Base-by-base conservation (phyloP, 2,888 invertebrate genomes). In the Capitulum mitella region DNA sequence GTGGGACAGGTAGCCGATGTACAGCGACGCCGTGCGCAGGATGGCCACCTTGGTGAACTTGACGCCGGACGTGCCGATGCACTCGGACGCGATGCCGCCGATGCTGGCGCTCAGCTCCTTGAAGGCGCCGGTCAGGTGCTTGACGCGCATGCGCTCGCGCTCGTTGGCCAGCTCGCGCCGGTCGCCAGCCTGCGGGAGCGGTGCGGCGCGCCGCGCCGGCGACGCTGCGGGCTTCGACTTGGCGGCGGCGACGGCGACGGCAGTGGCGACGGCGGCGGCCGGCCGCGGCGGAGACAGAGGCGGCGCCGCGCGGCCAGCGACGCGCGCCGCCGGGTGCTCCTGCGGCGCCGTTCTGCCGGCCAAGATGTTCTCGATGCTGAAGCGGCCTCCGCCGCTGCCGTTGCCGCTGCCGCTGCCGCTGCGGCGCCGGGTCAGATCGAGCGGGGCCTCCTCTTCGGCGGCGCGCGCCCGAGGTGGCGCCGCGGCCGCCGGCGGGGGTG, bases 41-140 rank as follows among this genome's bases (percentile, higher is more conserved):
- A 76, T 32, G 14, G 76, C 76, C 19, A 76, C 76, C 46, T 76
- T 76, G 19, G 76, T 76, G 76, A 46, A 48, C 46, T 48, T 43
- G 16, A 76, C 46, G 22, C 76, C 76, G 1, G 76, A 46, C 46
- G 76, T 46, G 5, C 76, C 76, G 16, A 76, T 43, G 29, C 76
- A 76, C 76, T 76, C 76, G 0, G 46, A 16, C 3, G 76, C 46
- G 46, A 76, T 76, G 76, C 16, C 46, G n/a, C 46, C 19, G 29
- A 76, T 48, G 76, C 76, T 46, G 76, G 46, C n/a, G 46, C 76
- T 48, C 29, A 76, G 46, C 76, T 76, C 76, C 76, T 76, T 76
- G 76, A 76, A 76, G 29, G 76, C 76, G 29, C 76, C 76, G 29
- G 76, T 76, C 46, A 76, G 46, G 76, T 76, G 46, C 46, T 76